Base-by-base conservation (phyloP, 2,113 vertebrate species). In the Odocoileus hemionus region DNA sequence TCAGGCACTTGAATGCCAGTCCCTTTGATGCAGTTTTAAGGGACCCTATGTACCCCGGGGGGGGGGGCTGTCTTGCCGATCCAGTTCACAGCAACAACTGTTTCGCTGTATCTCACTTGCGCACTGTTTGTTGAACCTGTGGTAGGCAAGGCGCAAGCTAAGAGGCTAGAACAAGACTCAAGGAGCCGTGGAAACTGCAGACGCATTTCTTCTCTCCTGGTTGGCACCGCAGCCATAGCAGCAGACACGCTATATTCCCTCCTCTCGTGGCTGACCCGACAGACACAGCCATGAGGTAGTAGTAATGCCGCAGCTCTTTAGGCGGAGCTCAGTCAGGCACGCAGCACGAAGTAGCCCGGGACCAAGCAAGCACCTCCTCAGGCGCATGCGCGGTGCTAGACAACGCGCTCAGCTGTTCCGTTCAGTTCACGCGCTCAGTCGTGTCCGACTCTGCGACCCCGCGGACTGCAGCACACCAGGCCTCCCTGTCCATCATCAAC, bases 21-120 rank as follows among this genome's bases (percentile, higher is more conserved):
- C 97, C 98, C 11, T 99, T 99, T 2, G 98, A 99, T 43, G 89
- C 98, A 5, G 4, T 99, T 58, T 98, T 99, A 33, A 99, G 98
- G 0, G 99, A 99, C 95, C 99, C 99, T 0, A 97, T 99, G 36
- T 96, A 98, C 61, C 99, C 99, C 99, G 11, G 92, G 98, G 2
- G 74, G 1, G 61, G 33, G n/a, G 13, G 3, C n/a, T 36, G 64
- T 36, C n/a, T 70, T 70, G 64, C 64, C 1, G 0, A 36, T 21
- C 64, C n/a, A 36, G 17, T 70, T 70, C 64, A 21, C 64, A 70
- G 64, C n/a, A 70, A 70, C 17, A 70, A 36, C 9, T 70, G n/a
- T 36, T 36, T 19, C 0, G 1, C n/a, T 70, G 8, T 21, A 21
- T 36, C 64, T 19, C n/a, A 70, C 64, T 36, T 36, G 64, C 4